Evolutionary conservation across 2,797 vertebrate species (phyloP).

Genomic region (Oreochromis grahami): DNA sequence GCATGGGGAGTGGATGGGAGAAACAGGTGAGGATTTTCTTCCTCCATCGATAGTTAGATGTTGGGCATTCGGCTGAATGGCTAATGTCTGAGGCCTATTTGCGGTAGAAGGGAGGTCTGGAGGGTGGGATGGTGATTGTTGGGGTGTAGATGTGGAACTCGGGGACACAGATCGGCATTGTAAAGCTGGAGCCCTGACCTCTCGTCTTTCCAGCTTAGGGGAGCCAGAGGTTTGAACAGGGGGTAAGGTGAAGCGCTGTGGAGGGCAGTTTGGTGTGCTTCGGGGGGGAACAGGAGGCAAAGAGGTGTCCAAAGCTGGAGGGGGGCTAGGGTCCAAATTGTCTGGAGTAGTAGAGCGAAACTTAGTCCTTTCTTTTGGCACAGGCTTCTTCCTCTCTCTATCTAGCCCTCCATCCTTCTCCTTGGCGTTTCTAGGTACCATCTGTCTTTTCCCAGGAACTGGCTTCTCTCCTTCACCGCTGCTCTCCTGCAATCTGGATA

Average conservation of each 20-base stretch:
- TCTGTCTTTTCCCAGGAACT: constrained; percentile 5
- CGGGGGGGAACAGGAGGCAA: constrained; percentile 88
- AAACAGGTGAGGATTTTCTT: constrained; percentile 11
- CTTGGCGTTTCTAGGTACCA: neutral
- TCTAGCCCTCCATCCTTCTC: neutral
- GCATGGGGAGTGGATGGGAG: neutral
- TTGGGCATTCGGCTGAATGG: neutral
- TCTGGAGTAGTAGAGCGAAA: constrained; percentile 51
- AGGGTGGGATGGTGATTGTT: neutral
- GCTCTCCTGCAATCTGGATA: constrained; percentile 10
- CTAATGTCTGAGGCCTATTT: constrained; percentile 44
- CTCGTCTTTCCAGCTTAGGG: neutral
- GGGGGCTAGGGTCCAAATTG: neutral
- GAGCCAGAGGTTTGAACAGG: neutral
- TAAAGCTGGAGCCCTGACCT: neutral
- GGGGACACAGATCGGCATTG: neutral
- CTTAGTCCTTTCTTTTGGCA: constrained; percentile 84
- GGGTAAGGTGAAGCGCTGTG: constrained; percentile 71
- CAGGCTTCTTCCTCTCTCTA: constrained; percentile 55
- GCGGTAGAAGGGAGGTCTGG: neutral
- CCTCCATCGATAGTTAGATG: neutral
- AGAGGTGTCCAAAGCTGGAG: neutral
- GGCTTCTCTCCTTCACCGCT: neutral
- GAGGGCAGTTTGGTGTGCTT: constrained; percentile 79
- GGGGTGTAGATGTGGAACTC: neutral